These are phyloP conservation scores for Scaptodrosophila latifasciaeformis DNA, from an alignment of 2,888 invertebrate genomes.

Conservation along the genomic window DNA sequence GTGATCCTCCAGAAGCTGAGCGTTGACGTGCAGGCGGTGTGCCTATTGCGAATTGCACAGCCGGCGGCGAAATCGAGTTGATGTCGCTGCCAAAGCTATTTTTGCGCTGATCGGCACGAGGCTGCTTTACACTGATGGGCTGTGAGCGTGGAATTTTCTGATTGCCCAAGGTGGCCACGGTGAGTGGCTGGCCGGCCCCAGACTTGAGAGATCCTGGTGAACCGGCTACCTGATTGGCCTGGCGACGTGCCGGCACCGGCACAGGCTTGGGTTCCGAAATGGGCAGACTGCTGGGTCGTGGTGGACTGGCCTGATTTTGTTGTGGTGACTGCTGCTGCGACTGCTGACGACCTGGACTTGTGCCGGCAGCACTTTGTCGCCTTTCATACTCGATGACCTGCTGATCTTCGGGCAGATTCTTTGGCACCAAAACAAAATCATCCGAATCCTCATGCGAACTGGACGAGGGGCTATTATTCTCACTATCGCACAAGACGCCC, in stretches of 20 bases:
- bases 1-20: constrained; percentile 81
- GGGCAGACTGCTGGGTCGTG: constrained; percentile 81
- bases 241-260: constrained; percentile 77
- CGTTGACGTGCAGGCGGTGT: constrained; percentile 86
- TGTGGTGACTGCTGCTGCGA: constrained; percentile 27
- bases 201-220: constrained; percentile 36
- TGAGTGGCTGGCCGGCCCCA: constrained; percentile 38
- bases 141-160: constrained; percentile 86
- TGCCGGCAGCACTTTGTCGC: not conserved
- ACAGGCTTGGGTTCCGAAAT: constrained; percentile 87
- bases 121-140: constrained; percentile 87
- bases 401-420: constrained; percentile 80
- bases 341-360: constrained; percentile 36
- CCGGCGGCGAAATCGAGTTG: constrained; percentile 93
- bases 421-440: constrained; percentile 88
- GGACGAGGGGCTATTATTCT: constrained; percentile 76
- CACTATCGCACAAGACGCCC: constrained; percentile 77
- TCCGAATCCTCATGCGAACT: constrained; percentile 83
- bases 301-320: constrained; percentile 77
- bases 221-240: constrained; percentile 37
- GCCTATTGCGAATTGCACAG: constrained; percentile 90
- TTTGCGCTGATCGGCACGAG: constrained; percentile 81
- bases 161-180: constrained; percentile 45
- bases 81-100: constrained; percentile 85
- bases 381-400: constrained; percentile 69